Percentiles rank a stretch among this genome's conserved stretches.
Conservation (phyloP, 2,888 invertebrate genomes). For the Dynastes tityus region DNA sequence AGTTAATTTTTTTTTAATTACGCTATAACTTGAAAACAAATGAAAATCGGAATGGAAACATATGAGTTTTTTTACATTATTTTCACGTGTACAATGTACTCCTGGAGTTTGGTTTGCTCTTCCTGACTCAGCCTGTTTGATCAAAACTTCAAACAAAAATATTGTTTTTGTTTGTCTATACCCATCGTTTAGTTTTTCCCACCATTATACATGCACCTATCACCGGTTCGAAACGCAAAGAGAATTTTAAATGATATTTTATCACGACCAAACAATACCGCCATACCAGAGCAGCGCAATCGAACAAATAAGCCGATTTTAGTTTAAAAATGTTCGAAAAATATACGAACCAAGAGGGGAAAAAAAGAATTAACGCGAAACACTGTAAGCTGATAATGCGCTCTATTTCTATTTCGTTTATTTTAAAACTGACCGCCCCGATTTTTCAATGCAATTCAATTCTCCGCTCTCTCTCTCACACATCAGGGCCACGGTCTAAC, state of each 20-base stretch:
- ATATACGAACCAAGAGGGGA: not conserved
- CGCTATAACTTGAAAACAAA: too few species aligned
- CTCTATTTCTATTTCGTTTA: slow-evolving; percentile 20
- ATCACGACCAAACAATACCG: not conserved
- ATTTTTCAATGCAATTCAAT: slow-evolving; percentile 25
- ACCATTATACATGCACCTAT: not conserved
- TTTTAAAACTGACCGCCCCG: slow-evolving; percentile 27
- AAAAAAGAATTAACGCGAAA: not conserved
- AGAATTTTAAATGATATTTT: not conserved
- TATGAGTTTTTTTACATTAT: too few species aligned
- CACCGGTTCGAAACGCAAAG: not conserved
- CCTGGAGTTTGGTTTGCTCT: too few species aligned
- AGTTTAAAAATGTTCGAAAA: slow-evolving; percentile 15
- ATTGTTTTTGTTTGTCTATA: too few species aligned
- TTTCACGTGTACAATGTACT: too few species aligned
- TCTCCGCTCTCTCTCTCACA: not conserved
- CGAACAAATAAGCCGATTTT: slow-evolving; percentile 16
- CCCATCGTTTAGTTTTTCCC: too few species aligned
- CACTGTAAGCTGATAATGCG: slow-evolving; percentile 23
- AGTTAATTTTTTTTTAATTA: too few species aligned
- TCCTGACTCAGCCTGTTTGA: too few species aligned
- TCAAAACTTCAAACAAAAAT: too few species aligned
- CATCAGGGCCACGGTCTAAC: slow-evolving; percentile 19
- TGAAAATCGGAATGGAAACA: too few species aligned
- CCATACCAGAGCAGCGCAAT: not conserved